phyloP scores from a whole-genome alignment of 2,888 invertebrate genomes.

The Fissipunctia ypsillon region DNA sequence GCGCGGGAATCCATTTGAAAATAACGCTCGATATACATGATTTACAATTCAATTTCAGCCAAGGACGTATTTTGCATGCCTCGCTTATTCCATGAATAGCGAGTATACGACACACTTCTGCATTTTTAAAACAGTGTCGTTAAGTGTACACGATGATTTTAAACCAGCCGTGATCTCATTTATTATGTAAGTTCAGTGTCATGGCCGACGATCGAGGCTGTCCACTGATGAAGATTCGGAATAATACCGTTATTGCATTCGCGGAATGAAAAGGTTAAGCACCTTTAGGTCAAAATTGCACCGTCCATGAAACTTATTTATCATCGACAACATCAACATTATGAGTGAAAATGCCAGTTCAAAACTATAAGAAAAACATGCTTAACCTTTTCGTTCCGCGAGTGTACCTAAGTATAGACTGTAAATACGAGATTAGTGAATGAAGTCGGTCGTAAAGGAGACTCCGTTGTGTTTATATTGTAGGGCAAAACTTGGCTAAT shows the following conservation, averaged over 20 bases:
- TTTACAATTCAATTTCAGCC: conserved; percentile 46
- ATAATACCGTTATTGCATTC: conserved; percentile 28
- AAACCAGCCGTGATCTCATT: conserved; percentile 68
- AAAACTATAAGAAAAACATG: background rate
- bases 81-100: conserved; percentile 56
- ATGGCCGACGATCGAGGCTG: conserved; percentile 59
- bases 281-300: background rate
- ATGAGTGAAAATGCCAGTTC: background rate
- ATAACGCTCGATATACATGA: conserved; percentile 29
- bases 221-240: conserved; percentile 38
- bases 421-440: conserved; percentile 34
- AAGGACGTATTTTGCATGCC: conserved; percentile 38
- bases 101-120: conserved; percentile 30
- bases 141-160: conserved; percentile 42
- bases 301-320: background rate
- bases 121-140: conserved; percentile 55
- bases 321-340: background rate
- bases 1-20: conserved; percentile 23
- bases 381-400: background rate
- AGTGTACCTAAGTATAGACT: background rate
- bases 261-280: background rate
- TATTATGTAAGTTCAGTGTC: conserved; percentile 71
- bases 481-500: too few species aligned
- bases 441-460: conserved; percentile 43
- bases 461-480: conserved; percentile 21